Evolutionary conservation across 2,888 invertebrate genomes (phyloP).

Genomic region (Lepidocyrtoides sp.): DNA sequence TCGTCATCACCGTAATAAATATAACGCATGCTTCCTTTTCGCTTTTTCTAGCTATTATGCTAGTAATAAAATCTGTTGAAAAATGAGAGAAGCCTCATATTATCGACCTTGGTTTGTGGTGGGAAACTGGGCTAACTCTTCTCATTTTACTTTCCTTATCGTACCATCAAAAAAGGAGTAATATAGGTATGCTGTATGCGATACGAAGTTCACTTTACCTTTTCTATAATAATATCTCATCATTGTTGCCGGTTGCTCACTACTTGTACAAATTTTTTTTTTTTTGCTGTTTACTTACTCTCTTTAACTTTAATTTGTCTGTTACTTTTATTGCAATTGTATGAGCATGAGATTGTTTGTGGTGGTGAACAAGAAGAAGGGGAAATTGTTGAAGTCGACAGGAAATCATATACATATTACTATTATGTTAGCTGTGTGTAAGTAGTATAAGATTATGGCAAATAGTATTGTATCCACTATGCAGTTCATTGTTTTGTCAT

Average conservation of each 20-base stretch:
- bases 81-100: slow-evolving; percentile 38
- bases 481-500: slow-evolving; percentile 22
- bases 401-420: not conserved
- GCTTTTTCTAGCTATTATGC: not conserved
- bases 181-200: not conserved
- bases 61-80: not conserved
- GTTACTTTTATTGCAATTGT: not conserved
- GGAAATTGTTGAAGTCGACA: not conserved
- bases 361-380: not conserved
- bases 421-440: not conserved
- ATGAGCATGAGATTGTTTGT: no score
- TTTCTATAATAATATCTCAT: no score
- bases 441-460: not conserved
- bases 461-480: slow-evolving; percentile 15
- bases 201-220: slow-evolving; percentile 49
- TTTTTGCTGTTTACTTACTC: not conserved
- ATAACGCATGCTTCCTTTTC: not conserved
- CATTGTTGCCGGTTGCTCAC: not conserved
- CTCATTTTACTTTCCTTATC: slow-evolving; percentile 78
- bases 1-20: no score
- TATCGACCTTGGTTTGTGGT: slow-evolving; percentile 68
- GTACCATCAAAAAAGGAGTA: slow-evolving; percentile 21
- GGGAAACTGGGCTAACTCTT: slow-evolving; percentile 78
- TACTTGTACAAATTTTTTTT: not conserved
- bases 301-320: slow-evolving; percentile 7